Percentiles rank a stretch among this genome's conserved stretches.
These are phyloP conservation scores for Pithys albifrons DNA, from an alignment of 2,113 vertebrate species.

Conservation along the genomic window DNA sequence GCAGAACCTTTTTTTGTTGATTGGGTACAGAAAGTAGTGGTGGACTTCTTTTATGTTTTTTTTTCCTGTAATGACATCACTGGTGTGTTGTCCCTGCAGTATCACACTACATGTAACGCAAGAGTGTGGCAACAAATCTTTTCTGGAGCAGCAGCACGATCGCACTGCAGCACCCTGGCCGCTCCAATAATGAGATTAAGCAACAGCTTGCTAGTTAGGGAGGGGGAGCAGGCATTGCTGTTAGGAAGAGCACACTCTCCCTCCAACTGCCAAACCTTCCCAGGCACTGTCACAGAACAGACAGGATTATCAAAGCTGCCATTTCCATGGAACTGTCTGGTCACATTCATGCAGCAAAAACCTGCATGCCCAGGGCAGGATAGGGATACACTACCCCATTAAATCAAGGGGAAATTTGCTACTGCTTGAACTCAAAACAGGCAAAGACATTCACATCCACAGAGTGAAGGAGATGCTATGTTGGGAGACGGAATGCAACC, in stretches of 20 bases:
- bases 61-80: neutral
- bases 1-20: neutral
- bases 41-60: neutral
- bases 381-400: neutral
- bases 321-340: neutral
- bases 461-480: neutral
- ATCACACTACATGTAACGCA: rapidly evolving
- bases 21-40: neutral
- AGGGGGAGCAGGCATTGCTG: neutral
- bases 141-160: neutral
- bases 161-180: neutral
- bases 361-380: rapidly evolving
- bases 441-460: rapidly evolving
- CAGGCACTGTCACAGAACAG: neutral
- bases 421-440: neutral
- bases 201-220: neutral
- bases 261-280: neutral
- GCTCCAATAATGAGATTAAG: neutral
- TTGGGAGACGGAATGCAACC: rapidly evolving
- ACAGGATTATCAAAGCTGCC: neutral
- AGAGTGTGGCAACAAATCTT: neutral
- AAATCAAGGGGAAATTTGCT: neutral
- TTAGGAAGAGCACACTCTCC: neutral
- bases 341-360: neutral
- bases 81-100: neutral